phyloP scores from a whole-genome alignment of 2,113 vertebrate genomes.

The Pica pica region DNA sequence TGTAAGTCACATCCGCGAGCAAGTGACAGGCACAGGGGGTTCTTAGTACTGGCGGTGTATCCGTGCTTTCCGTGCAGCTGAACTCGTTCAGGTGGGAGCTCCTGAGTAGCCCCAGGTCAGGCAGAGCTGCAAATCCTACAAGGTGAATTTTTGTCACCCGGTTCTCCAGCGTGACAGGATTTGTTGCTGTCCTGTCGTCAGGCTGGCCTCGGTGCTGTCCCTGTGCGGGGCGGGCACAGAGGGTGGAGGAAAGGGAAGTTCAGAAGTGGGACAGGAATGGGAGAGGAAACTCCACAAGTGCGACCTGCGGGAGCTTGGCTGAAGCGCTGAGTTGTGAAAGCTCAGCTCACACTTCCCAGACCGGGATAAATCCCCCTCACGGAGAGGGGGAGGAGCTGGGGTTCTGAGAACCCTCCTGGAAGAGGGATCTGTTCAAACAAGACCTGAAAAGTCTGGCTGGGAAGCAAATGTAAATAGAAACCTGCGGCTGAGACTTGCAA shows the following conservation, averaged over 20 bases:
- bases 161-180: accelerated
- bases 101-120: accelerated
- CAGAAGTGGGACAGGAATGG: accelerated
- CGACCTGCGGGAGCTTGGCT: not conserved
- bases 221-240: accelerated
- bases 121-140: accelerated
- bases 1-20: accelerated
- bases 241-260: not conserved
- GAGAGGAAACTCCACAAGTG: not conserved
- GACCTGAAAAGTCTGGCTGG: not conserved
- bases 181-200: accelerated
- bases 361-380: not conserved
- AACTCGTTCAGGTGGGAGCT: not conserved
- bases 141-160: accelerated
- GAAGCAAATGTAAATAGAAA: not conserved
- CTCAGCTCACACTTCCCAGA: accelerated
- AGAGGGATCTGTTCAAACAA: not conserved
- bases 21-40: accelerated
- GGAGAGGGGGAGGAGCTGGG: not conserved
- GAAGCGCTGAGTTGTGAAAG: accelerated
- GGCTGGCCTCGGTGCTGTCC: accelerated
- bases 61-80: accelerated
- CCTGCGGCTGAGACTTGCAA: not conserved
- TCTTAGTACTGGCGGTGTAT: accelerated
- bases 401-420: not conserved